Percentiles rank a stretch among this genome's conserved stretches.
Conservation (phyloP, 1,140 invertebrate species). For the Drosophila pachea region DNA sequence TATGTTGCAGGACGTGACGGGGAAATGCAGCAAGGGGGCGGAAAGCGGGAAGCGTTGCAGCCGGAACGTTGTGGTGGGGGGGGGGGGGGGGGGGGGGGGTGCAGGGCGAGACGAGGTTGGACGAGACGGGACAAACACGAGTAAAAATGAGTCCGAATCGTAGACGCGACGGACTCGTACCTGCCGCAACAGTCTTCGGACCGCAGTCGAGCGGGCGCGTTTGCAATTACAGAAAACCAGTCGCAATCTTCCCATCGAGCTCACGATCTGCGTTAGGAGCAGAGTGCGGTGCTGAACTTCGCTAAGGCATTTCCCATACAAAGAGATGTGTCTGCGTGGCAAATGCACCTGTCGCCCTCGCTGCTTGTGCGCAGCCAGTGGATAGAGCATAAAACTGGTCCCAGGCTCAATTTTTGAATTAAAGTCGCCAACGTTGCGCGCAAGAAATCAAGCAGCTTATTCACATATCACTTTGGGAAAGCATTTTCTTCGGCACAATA, state of each 20-base stretch:
- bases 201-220: background rate
- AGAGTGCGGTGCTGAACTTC: slow-evolving; percentile 12
- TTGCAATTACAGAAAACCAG: slow-evolving; percentile 40
- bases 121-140: background rate
- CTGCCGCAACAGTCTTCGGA: background rate
- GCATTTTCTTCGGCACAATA: too few species aligned
- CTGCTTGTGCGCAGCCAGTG: slow-evolving; percentile 42
- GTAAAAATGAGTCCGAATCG: background rate
- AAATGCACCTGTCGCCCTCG: slow-evolving; percentile 68
- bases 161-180: background rate
- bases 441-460: too few species aligned
- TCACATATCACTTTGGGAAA: too few species aligned
- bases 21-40: too few species aligned
- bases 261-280: slow-evolving; percentile 19
- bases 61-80: too few species aligned
- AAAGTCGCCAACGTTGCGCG: background rate
- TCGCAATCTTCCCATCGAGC: slow-evolving; percentile 21
- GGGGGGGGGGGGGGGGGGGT: too few species aligned
- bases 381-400: slow-evolving; percentile 16
- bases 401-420: slow-evolving; percentile 10
- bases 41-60: too few species aligned
- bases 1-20: too few species aligned
- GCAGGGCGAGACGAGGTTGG: too few species aligned
- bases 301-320: slow-evolving; percentile 5
- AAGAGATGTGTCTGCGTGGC: slow-evolving; percentile 59